These are phyloP conservation scores for Podocnemis expansa DNA, from an alignment of 2,113 vertebrate species.

Conservation along the genomic window DNA sequence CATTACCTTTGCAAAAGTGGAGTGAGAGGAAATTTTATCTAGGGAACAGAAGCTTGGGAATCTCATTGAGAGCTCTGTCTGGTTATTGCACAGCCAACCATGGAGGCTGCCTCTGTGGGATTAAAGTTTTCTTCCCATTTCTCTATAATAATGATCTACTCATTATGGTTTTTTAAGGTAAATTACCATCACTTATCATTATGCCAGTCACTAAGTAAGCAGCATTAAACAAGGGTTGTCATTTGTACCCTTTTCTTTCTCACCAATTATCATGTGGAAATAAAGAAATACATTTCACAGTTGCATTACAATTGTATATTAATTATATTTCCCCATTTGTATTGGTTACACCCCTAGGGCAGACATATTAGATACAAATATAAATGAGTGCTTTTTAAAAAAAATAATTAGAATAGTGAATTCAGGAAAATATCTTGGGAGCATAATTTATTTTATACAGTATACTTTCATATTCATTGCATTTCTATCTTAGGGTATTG, in stretches of 20 bases:
- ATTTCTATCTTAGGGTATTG: conserved; percentile 53
- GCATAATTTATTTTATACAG: neutral
- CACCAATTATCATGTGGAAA: conserved; percentile 39
- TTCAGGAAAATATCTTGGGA: neutral
- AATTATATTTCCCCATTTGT: conserved; percentile 30
- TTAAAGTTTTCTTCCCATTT: conserved; percentile 85
- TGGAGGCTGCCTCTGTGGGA: conserved; percentile 82
- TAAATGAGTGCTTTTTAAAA: conserved; percentile 7
- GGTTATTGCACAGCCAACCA: conserved; percentile 87
- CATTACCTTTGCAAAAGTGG: conserved; percentile 91
- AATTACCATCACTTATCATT: conserved; percentile 80
- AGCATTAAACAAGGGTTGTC: conserved; percentile 79
- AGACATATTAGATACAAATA: conserved; percentile 16
- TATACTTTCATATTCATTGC: conserved; percentile 36
- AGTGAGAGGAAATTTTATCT: conserved; percentile 82
- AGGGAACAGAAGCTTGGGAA: conserved; percentile 84
- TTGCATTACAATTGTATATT: conserved; percentile 24
- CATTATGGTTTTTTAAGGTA: conserved; percentile 88
- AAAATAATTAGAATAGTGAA: neutral
- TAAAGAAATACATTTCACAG: conserved; percentile 58
- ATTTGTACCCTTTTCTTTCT: conserved; percentile 58
- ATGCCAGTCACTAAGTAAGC: conserved; percentile 74
- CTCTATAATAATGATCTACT: conserved; percentile 83
- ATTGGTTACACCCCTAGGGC: conserved; percentile 4
- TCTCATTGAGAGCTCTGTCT: conserved; percentile 81